A percentile compares a stretch with the other conserved stretches of the same genome.
Conservation (phyloP, 2,888 invertebrate species). For the Chaetogeoica ovagalla region DNA sequence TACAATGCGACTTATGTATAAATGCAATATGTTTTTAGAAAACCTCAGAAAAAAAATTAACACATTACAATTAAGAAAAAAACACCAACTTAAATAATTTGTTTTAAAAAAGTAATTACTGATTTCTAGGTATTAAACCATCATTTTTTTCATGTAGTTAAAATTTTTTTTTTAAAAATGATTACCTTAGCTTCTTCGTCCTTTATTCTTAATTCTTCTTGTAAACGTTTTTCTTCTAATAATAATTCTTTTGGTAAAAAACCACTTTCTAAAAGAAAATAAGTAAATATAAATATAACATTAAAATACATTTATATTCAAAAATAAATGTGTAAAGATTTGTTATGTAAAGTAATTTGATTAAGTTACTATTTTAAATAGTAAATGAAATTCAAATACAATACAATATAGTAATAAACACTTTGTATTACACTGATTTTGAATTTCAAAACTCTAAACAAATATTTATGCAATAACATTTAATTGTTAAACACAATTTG, state of each 20-base stretch:
- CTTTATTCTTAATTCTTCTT: background rate
- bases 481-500: background rate
- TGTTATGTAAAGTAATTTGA: too few species aligned
- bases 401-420: background rate
- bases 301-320: background rate
- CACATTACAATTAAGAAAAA: background rate
- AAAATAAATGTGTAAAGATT: too few species aligned
- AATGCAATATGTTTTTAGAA: background rate
- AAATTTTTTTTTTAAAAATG: background rate
- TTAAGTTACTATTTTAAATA: too few species aligned
- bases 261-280: slow-evolving; percentile 11
- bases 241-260: slow-evolving; percentile 17
- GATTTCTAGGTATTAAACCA: background rate
- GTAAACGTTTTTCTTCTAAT: slow-evolving; percentile 22
- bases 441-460: background rate
- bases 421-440: background rate
- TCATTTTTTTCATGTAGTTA: background rate
- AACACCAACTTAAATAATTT: too few species aligned
- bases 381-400: too few species aligned
- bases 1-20: background rate
- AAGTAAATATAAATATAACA: background rate
- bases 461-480: background rate
- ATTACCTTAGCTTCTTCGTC: slow-evolving; percentile 4
- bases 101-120: background rate
- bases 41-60: too few species aligned